Base-by-base conservation (phyloP, 1,140 invertebrate species). In the Heliconius himera region DNA sequence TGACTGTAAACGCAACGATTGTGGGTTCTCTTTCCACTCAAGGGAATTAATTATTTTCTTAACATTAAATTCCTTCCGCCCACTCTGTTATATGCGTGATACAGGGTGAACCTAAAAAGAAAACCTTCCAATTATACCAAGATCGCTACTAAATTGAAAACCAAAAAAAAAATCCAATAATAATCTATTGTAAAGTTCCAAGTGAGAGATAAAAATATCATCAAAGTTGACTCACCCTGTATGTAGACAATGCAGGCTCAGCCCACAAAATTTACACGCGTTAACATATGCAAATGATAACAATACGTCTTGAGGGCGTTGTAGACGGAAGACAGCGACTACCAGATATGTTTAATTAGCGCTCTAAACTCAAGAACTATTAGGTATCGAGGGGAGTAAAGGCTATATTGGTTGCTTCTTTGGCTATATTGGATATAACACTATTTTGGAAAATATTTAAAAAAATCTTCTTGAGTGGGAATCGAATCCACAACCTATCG, bases 281-380 rank as follows among this genome's bases (percentile, higher is more conserved):
- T 83, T 84, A 86, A 86, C 81, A 81, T 82, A 86, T 85, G 84
- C 79, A 84, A 85, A 86, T 84, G 80, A 82, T 78, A 81, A 79
- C 83, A 82, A 82, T 84, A 84, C 60, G 78, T 80, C 81, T 80
- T 80, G 70, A 22, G 18, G 1, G 18, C 16, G 8, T 29, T 22
- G 73, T 26, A 81, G 73, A 81, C 73, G 20, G n/a, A 41, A 46
- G 51, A 49, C 49, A 38, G n/a, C 13, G 38, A 56, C 41, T 70
- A 56, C 6, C 2, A 56, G 20, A n/a, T 3, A n/a, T 22, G 8
- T 46, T 51, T 6, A 20, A 51, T 51, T 51, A 8, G 8, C 49
- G 18, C 6, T 51, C 49, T 20, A 8, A 51, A 1, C 49, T 20
- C 18, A 51, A 8, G 18, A 51, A 51, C 49, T 51, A 51, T 51